Base-by-base conservation (phyloP, 2,113 vertebrate genomes). In the Nibea albiflora region DNA sequence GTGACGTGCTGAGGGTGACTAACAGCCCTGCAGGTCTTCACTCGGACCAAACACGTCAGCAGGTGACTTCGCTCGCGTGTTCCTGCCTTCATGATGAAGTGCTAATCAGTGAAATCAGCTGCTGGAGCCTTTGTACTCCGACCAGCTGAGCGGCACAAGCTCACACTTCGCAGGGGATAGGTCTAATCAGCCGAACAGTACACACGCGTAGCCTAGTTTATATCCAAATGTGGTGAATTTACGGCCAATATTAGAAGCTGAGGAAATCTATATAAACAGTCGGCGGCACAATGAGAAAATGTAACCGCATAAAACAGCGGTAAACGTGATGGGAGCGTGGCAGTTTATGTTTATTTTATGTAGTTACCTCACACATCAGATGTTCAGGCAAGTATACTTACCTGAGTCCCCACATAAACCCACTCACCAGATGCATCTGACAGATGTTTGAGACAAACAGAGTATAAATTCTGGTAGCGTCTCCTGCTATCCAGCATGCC, bases 91-190 rank as follows among this genome's bases (percentile, higher is more conserved):
- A 62, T 46, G 52, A 76, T 63, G 10, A 24, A 71, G 58, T 3
- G 52, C 53, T 76, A 65, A 65, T 83, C 60, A 71, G 58, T 24
- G 73, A 65, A 65, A 76, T 71, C 78, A 74, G 71, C 63, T 73
- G 63, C 11, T 14, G 66, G 69, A 60, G 70, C 26, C 61, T 67
- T 67, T 50, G 24, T 53, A 14, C 28, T 47, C 56, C 16, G 56
- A 35, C 47, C 3, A 46, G 24, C 15, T 15, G 71, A 47, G 63
- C 8, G 2, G 63, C 42, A 47, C 7, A 16, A 26, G 44, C 15
- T 49, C 44, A 26, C 44, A 66, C 63, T 47, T 17, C 4, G 0
- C n/a, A 2, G 35, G 35, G 35, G 16, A 65, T 3, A 66, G 4
- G 46, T 67, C 46, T 50, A 50, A 67, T 44, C 28, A 68, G 11